These are phyloP conservation scores for Eleginops maclovinus DNA, from an alignment of 2,113 vertebrate genomes.

Conservation along the genomic window DNA sequence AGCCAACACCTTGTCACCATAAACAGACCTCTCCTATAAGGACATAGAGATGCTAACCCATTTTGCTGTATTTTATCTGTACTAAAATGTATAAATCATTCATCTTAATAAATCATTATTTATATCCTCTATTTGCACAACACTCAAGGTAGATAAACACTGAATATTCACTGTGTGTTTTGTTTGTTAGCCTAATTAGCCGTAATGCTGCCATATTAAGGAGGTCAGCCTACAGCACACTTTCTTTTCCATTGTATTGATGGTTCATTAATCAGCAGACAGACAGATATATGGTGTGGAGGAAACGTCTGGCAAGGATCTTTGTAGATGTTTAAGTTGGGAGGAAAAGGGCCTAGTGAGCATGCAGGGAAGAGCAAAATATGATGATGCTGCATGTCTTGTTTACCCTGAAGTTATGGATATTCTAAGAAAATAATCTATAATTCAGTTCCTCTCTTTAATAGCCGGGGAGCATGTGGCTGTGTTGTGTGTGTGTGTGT, in stretches of 20 bases:
- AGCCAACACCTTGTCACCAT: not conserved
- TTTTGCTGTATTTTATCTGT: not conserved
- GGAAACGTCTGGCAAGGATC: not conserved
- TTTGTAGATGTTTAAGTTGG: slow-evolving; percentile 13
- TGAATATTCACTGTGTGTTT: not conserved
- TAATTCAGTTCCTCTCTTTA: not conserved
- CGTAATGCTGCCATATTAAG: not conserved
- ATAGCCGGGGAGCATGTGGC: not conserved
- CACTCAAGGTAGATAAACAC: not conserved
- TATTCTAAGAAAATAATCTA: not conserved
- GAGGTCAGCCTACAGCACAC: not conserved
- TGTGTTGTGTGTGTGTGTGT: not conserved
- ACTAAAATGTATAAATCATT: no score
- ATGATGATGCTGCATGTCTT: not conserved
- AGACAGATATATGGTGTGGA: slow-evolving; percentile 1
- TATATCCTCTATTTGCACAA: no score
- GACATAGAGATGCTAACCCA: not conserved
- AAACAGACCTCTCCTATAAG: not conserved
- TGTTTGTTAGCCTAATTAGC: not conserved
- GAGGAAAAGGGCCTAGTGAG: not conserved
- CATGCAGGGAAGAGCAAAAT: not conserved
- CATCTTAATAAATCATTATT: no score
- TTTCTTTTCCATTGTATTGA: not conserved
- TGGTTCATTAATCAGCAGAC: slow-evolving; percentile 14
- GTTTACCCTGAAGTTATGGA: not conserved